Conservation (phyloP, 1,140 invertebrate species). For the Heliconius hewitsoni region DNA sequence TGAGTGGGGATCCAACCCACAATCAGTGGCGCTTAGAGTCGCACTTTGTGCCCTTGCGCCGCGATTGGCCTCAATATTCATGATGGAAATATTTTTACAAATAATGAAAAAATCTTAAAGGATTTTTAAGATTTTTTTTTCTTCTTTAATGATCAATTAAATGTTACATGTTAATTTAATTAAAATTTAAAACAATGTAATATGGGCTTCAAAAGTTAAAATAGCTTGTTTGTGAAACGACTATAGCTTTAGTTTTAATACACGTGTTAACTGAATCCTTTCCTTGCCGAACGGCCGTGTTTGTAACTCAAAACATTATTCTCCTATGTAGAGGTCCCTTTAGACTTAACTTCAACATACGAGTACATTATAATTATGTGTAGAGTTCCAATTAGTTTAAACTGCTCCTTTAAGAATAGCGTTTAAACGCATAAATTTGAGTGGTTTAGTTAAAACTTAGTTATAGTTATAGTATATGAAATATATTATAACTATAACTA, state of each 20-base stretch:
- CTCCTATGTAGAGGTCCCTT: constrained; percentile 9
- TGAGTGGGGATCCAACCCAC: no score
- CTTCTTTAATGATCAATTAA: no score
- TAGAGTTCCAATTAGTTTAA: constrained; percentile 20
- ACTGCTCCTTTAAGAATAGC: constrained; percentile 3
- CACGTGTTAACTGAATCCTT: constrained; percentile 22
- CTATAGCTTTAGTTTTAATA: constrained; percentile 8
- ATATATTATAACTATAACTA: background rate
- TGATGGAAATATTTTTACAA: no score
- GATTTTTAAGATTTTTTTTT: no score
- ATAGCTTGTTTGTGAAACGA: constrained; percentile 1
- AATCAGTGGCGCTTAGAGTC: no score
- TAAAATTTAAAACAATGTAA: background rate
- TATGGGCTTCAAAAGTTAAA: background rate
- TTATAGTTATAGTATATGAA: background rate
- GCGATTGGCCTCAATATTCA: no score
- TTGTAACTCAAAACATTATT: constrained; percentile 27
- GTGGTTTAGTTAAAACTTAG: background rate
- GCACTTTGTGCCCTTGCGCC: no score
- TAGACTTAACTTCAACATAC: background rate
- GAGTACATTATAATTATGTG: background rate
- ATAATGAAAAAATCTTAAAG: no score
- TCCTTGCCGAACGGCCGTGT: constrained; percentile 19
- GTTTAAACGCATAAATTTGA: background rate
- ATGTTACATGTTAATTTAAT: background rate